phyloP scores from a whole-genome alignment of 2,888 invertebrate species.

The Drosophila parthenogenetica region DNA sequence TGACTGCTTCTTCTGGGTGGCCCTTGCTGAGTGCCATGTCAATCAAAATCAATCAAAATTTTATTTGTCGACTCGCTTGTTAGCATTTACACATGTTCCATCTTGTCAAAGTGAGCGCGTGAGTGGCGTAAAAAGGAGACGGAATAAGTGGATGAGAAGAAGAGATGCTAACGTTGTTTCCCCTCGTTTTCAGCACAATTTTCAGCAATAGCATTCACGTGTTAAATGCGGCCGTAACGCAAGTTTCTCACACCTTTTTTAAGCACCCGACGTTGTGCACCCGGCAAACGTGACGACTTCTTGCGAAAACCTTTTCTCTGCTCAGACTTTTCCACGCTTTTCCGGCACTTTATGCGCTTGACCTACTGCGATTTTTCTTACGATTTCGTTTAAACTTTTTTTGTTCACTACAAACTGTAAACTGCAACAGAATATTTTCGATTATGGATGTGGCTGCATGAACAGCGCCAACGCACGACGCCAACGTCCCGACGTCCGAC shows the following conservation, averaged over 20 bases:
- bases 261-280: conserved; percentile 16
- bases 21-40: conserved; percentile 53
- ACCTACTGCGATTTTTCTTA: conserved; percentile 6
- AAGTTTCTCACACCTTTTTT: conserved; percentile 35
- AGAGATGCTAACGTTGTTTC: neutral
- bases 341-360: conserved; percentile 3
- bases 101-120: conserved; percentile 13
- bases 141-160: neutral
- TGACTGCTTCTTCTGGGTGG: conserved; percentile 49
- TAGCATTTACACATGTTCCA: conserved; percentile 69
- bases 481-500: conserved; percentile 54
- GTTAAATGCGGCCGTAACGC: conserved; percentile 28
- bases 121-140: neutral
- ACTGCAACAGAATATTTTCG: conserved; percentile 8
- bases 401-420: conserved; percentile 4
- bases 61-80: conserved; percentile 51
- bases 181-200: conserved; percentile 47
- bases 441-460: conserved; percentile 8
- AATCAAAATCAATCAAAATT: conserved; percentile 81
- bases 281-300: conserved; percentile 32
- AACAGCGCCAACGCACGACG: conserved; percentile 54
- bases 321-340: neutral
- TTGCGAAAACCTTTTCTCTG: neutral
- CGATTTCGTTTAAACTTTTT: neutral
- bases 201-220: conserved; percentile 39